Evolutionary conservation across 2,797 vertebrate species (phyloP), one percentile per base, ranked within the genome.

Genomic region (Amblyopsis hoosieri): DNA sequence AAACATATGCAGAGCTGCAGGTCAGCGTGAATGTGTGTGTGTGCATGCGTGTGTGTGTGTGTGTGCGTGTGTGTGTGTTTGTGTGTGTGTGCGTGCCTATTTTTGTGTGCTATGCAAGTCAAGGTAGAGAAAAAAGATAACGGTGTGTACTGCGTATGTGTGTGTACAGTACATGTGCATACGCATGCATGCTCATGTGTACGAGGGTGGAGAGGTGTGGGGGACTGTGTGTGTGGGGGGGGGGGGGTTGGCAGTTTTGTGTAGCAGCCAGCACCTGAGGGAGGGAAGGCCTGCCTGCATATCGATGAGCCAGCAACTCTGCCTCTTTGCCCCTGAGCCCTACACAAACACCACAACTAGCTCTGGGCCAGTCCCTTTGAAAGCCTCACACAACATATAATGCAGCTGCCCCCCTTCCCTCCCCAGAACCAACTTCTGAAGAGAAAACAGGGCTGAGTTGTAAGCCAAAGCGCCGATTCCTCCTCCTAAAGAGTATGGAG

Each of bases 261-360:
- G 55, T 83, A 76, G 86, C 80, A 69, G 81, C 84, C 83, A 81
- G 68, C 87, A 92, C 91, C 91, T 89, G 85, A 85, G 84, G 90
- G 85, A 86, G 80, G 69, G 80, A 69, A 82, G 83, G 78, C 85
- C 71, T 87, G 82, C 72, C 84, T 89, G 91, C 87, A 91, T 91
- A 89, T 89, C 82, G 88, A 92, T 92, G 87, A 77, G 66, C 85
- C 82, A 83, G 83, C 82, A 87, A 80, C 80, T 86, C 81, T 66
- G 76, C 81, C 78, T 83, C 78, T 81, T 79, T 81, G 87, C 83
- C 87, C 83, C 84, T 66, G 65, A 88, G 87, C 82, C 75, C 54
- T 72, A 66, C 78, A 78, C 78, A 84, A 85, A 84, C 83, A 86
- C 81, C 80, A 72, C 60, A 76, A 72, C 78, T 75, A 81, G 81